These are phyloP conservation scores for Trissolcus brochymenae DNA, from an alignment of 2,888 invertebrate species.

Conservation along the genomic window DNA sequence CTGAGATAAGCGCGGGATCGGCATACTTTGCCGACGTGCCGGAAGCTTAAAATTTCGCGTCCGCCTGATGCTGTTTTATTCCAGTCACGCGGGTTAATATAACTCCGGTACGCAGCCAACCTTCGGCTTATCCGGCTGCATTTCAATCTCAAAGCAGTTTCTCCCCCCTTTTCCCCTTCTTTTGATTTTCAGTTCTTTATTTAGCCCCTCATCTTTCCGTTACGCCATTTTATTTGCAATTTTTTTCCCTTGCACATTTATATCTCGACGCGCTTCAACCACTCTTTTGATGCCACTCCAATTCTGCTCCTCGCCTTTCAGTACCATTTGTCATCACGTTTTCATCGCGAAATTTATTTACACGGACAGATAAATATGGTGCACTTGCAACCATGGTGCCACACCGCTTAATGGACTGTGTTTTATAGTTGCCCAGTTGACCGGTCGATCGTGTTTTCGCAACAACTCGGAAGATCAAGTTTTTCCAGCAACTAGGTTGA, in stretches of 20 bases:
- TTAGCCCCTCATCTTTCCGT: neutral
- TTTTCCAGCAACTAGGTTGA: slow-evolving; percentile 30
- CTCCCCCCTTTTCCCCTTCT: slow-evolving; percentile 3
- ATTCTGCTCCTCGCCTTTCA: slow-evolving; percentile 45
- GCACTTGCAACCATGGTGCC: slow-evolving; percentile 19
- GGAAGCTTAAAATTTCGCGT: slow-evolving; percentile 57
- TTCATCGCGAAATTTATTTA: slow-evolving; percentile 46
- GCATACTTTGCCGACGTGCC: slow-evolving; percentile 58
- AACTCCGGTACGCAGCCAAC: slow-evolving; percentile 63
- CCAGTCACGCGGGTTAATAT: slow-evolving; percentile 69
- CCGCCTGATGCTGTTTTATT: slow-evolving; percentile 60
- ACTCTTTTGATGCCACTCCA: slow-evolving; percentile 52
- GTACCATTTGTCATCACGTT: slow-evolving; percentile 55
- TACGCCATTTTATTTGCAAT: slow-evolving; percentile 14
- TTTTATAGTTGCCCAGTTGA: slow-evolving; percentile 44
- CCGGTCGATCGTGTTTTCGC: slow-evolving; percentile 47
- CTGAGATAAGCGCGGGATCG: slow-evolving; percentile 59
- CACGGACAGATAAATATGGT: slow-evolving; percentile 50
- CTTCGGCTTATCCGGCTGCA: slow-evolving; percentile 56
- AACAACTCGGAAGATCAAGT: slow-evolving; percentile 37
- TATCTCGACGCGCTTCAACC: slow-evolving; percentile 33
- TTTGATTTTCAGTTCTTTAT: slow-evolving; percentile 10
- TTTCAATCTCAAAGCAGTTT: slow-evolving; percentile 58
- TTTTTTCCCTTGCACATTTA: slow-evolving; percentile 33
- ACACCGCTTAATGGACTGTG: slow-evolving; percentile 29